These are phyloP conservation scores for Buphagus erythrorhynchus DNA, from an alignment of 2,797 vertebrate genomes.

Conservation along the genomic window DNA sequence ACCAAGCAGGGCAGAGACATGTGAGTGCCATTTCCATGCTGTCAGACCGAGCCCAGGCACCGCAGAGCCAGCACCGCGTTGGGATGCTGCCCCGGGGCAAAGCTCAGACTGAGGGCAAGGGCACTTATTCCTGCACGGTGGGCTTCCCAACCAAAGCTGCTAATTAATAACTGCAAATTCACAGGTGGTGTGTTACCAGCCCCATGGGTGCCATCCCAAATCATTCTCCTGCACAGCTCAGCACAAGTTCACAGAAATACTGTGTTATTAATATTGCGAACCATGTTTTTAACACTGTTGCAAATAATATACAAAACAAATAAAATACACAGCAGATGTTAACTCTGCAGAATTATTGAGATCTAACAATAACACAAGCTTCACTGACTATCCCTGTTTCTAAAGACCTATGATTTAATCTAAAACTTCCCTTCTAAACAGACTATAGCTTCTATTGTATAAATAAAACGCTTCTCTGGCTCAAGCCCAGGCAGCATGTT, in stretches of 20 bases:
- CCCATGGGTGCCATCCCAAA: not conserved
- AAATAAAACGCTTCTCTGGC: conserved; percentile 1
- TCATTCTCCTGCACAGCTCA: not conserved
- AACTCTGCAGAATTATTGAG: not conserved
- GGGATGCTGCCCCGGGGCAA: not conserved
- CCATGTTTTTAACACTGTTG: not conserved
- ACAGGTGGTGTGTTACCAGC: not conserved
- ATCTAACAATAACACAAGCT: not conserved
- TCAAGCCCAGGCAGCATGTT: not conserved
- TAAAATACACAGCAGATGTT: not conserved
- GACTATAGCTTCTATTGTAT: not conserved
- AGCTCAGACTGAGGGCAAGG: not conserved
- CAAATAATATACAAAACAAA: not conserved
- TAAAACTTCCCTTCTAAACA: not conserved
- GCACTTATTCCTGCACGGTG: fast-evolving
- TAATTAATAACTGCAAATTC: not conserved
- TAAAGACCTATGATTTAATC: not conserved
- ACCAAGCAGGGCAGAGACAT: not conserved
- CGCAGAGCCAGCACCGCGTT: fast-evolving
- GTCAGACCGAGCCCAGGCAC: not conserved
- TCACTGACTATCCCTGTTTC: not conserved
- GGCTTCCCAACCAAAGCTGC: not conserved
- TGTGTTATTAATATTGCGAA: not conserved
- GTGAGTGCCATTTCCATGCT: not conserved
- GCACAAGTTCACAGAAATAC: not conserved